Conservation (phyloP, 2,113 vertebrate species). For the Naja naja region DNA sequence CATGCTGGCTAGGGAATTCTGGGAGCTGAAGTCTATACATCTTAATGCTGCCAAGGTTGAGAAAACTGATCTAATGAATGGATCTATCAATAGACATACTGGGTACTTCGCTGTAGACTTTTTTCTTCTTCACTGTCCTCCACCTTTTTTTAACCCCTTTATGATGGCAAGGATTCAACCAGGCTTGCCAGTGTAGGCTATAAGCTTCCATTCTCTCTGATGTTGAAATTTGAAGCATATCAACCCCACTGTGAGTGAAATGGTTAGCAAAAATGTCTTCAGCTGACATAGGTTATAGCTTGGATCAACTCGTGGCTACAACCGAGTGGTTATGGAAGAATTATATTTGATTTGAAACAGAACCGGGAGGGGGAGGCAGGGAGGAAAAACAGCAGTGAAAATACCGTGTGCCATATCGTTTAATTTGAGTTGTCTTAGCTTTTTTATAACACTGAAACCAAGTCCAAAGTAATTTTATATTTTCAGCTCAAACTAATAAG, state of each 20-base stretch:
- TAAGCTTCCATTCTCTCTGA: not conserved
- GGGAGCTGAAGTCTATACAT: not conserved
- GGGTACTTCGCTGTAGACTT: not conserved
- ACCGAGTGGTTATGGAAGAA: conserved; percentile 42
- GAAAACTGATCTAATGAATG: not conserved
- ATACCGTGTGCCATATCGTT: conserved; percentile 32
- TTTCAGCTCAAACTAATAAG: conserved; percentile 50
- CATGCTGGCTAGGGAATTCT: not conserved
- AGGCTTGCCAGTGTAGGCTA: not conserved
- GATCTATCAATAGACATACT: not conserved
- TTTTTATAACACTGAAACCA: conserved; percentile 50
- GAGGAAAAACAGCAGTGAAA: conserved; percentile 1
- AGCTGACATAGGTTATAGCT: not conserved
- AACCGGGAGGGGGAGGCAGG: not conserved
- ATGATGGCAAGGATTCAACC: not conserved
- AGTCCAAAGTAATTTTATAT: conserved; percentile 28
- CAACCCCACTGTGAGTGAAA: not conserved
- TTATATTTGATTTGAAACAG: conserved; percentile 42
- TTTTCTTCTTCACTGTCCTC: not conserved
- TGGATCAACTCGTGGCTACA: conserved; percentile 36
- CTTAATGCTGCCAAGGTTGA: not conserved
- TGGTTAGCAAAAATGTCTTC: not conserved
- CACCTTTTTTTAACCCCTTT: not conserved
- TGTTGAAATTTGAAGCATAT: not conserved
- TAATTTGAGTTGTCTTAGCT: conserved; percentile 53